Percentiles rank a stretch among this genome's conserved stretches.
phyloP scores from a whole-genome alignment of 2,113 vertebrate species.

The Nesospiza acunhae region DNA sequence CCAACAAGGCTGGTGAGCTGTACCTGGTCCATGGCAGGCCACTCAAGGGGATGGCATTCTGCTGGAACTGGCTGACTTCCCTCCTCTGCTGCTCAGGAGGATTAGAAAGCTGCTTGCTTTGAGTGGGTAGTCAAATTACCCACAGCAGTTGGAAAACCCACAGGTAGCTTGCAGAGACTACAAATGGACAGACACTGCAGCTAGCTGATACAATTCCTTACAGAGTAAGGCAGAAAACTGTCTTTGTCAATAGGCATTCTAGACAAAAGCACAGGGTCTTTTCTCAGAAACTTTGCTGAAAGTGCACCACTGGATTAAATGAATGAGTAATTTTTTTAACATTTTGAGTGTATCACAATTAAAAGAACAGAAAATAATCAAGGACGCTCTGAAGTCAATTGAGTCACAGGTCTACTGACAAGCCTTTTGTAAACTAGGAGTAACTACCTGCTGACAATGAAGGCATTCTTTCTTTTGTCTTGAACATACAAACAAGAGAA shows the following conservation, averaged over 20 bases:
- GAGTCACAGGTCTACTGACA: background rate
- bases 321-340: background rate
- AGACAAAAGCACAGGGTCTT: background rate
- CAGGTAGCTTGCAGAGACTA: slow-evolving; percentile 10
- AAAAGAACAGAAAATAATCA: background rate
- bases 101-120: slow-evolving; percentile 23
- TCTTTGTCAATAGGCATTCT: background rate
- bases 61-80: slow-evolving; percentile 8
- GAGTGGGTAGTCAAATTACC: slow-evolving; percentile 36
- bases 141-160: background rate
- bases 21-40: background rate
- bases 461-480: background rate
- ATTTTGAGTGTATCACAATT: background rate
- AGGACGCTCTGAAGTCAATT: background rate
- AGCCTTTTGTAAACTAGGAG: background rate
- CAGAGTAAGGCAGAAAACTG: background rate
- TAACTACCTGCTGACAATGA: background rate
- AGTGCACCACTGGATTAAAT: background rate
- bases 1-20: background rate
- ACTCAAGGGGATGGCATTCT: background rate
- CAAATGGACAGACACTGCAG: background rate
- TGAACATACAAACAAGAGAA: background rate
- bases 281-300: background rate
- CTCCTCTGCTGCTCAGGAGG: background rate
- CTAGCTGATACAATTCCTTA: background rate